Evolutionary conservation across 1,140 invertebrate species (phyloP), one percentile per base, ranked within the genome.

Genomic region (Euwallacea similis): DNA sequence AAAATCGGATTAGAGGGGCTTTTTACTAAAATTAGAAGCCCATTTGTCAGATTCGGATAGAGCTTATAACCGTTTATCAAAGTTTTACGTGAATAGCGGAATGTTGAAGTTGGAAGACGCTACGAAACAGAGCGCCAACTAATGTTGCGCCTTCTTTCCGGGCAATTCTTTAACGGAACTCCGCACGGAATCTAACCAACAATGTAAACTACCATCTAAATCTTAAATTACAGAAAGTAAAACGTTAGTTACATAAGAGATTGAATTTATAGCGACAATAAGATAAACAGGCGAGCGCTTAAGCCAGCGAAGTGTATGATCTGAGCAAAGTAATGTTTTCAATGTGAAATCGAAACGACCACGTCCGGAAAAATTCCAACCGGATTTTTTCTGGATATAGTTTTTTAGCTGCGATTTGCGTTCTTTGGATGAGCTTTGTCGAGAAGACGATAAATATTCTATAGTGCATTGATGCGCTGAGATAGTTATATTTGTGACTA

Each of bases 231-330:
- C 72, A 67, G 54, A 59, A 71, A 67, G 68, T 70, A 71, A 67
- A 71, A 70, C 56, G 73, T 70, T 67, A 71, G 50, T 56, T 62
- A 53, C 64, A 66, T 61, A 71, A 70, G 66, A 69, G 66, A 67
- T 66, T 66, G 58, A 63, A 71, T 74, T 74, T 71, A 71, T 55
- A 43, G 73, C 68, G 73, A 74, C 73, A 74, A 74, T 74, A 74
- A 74, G 73, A 74, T 70, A 71, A 71, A 74, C 67, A 74, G 64
- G 56, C 53, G 47, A 71, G 58, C 53, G 72, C 43, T 73, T 63
- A 63, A 63, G 44, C 61, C 61, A 47, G 61, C 61, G n/a, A 63
- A 63, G 61, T 63, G 61, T 63, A 63, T 63, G 61, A 13, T 63
- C 47, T 11, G 59, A 7, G 43, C 46, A 47, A 63, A 63, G 47